Percentiles rank a stretch among this genome's conserved stretches.
These are phyloP conservation scores for Proteles cristata DNA, from an alignment of 2,113 vertebrate species.

Conservation along the genomic window DNA sequence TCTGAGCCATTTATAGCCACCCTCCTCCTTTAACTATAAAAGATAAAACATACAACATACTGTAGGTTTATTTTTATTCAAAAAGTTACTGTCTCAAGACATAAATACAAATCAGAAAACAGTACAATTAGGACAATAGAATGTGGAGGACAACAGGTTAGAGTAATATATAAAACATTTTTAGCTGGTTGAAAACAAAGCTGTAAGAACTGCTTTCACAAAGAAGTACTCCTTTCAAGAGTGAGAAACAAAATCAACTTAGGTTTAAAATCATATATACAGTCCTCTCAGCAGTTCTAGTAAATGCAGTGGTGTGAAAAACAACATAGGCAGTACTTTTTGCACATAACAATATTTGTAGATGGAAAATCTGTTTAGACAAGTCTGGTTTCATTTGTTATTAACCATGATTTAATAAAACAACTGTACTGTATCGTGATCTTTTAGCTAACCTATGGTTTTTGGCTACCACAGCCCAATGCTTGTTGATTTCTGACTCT, in stretches of 20 bases:
- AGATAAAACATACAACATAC: constrained; percentile 92
- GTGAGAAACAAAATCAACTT: constrained; percentile 92
- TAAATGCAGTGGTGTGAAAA: constrained; percentile 99
- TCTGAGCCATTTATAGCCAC: constrained; percentile 84
- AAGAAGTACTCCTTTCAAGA: constrained; percentile 93
- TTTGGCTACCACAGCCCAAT: constrained; percentile 96
- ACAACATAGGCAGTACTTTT: constrained; percentile 97
- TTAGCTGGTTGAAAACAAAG: constrained; percentile 95
- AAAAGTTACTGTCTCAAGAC: constrained; percentile 99
- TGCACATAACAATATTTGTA: constrained; percentile 94
- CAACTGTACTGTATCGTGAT: constrained; percentile 86
- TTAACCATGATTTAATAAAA: constrained; percentile 88
- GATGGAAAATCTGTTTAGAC: constrained; percentile 93
- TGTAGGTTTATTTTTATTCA: constrained; percentile 99
- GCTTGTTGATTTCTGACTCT: constrained; percentile 91
- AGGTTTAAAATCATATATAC: constrained; percentile 96
- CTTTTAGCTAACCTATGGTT: constrained; percentile 92
- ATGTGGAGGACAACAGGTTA: constrained; percentile 98
- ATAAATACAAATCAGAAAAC: constrained; percentile 99
- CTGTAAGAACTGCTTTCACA: constrained; percentile 95
- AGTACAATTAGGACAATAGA: constrained; percentile 99
- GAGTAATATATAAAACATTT: constrained; percentile 95
- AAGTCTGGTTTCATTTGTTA: constrained; percentile 84
- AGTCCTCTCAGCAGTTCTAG: constrained; percentile 99
- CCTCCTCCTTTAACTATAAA: constrained; percentile 86